Conservation (phyloP, 2,888 invertebrate genomes). For the Stenichneumon culpator region DNA sequence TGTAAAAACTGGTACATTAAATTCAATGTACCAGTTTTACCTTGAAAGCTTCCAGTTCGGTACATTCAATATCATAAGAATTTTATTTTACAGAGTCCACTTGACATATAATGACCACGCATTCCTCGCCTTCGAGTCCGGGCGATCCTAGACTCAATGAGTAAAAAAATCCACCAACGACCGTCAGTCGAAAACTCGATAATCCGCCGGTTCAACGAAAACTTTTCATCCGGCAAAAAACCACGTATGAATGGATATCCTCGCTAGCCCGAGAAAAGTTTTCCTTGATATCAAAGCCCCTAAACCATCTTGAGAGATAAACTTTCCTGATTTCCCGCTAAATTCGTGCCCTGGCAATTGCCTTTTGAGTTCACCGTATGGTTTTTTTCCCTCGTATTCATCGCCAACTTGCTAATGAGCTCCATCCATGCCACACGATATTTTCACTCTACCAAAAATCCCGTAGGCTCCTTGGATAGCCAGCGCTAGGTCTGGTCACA, state of each 20-base stretch:
- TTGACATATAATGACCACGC: too few species aligned
- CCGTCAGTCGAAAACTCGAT: not conserved
- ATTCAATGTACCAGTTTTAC: too few species aligned
- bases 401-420: slow-evolving; percentile 25
- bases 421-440: not conserved
- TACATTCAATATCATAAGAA: too few species aligned
- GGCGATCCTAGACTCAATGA: not conserved
- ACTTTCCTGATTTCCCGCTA: not conserved
- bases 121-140: too few species aligned
- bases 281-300: not conserved
- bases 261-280: not conserved
- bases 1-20: too few species aligned
- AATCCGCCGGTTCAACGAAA: not conserved
- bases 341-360: not conserved
- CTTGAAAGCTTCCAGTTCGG: too few species aligned
- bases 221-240: not conserved
- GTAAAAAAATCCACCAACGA: not conserved
- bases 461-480: not conserved
- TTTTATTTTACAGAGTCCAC: too few species aligned
- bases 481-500: slow-evolving; percentile 28
- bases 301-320: not conserved
- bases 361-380: not conserved
- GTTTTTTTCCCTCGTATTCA: not conserved
- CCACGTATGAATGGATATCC: not conserved
- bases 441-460: slow-evolving; percentile 5